Evolutionary conservation across 2,888 invertebrate genomes (phyloP).

Genomic region (Cabera pusaria): DNA sequence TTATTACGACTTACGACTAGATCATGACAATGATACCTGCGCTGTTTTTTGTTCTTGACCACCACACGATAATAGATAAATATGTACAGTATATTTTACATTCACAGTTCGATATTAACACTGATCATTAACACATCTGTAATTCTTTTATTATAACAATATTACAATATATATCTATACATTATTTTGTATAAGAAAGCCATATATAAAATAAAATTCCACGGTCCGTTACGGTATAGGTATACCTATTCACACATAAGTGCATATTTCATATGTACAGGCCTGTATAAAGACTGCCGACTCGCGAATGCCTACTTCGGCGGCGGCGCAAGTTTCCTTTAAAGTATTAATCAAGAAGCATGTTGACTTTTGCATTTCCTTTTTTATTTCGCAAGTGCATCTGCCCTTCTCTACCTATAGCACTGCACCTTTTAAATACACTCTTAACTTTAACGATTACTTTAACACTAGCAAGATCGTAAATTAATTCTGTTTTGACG

Average conservation of each 20-base stretch:
- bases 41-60: too few relatives aligned
- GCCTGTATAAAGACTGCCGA: conserved; percentile 26
- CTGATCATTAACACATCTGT: too few relatives aligned
- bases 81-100: too few relatives aligned
- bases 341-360: conserved; percentile 70
- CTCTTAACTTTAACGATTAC: conserved; percentile 4
- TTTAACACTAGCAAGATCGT: conserved; percentile 9
- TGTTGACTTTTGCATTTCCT: conserved; percentile 49
- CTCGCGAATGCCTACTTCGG: conserved; percentile 48
- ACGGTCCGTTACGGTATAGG: conserved; percentile 14
- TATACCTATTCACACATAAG: conserved; percentile 25
- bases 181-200: too few relatives aligned
- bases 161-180: too few relatives aligned
- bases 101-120: too few relatives aligned
- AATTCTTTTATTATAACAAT: too few relatives aligned
- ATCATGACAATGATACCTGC: too few relatives aligned
- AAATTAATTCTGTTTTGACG: conserved; percentile 4
- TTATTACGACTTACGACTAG: too few relatives aligned
- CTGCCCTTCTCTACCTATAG: conserved; percentile 50
- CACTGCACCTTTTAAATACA: conserved; percentile 25
- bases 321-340: conserved; percentile 66
- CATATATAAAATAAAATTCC: conserved; percentile 6
- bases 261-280: conserved; percentile 25
- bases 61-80: too few relatives aligned
- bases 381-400: conserved; percentile 61